Percentiles rank a stretch among this genome's conserved stretches.
These are phyloP conservation scores for Drosophila obscura DNA, from an alignment of 1,140 invertebrate species.

Conservation along the genomic window DNA sequence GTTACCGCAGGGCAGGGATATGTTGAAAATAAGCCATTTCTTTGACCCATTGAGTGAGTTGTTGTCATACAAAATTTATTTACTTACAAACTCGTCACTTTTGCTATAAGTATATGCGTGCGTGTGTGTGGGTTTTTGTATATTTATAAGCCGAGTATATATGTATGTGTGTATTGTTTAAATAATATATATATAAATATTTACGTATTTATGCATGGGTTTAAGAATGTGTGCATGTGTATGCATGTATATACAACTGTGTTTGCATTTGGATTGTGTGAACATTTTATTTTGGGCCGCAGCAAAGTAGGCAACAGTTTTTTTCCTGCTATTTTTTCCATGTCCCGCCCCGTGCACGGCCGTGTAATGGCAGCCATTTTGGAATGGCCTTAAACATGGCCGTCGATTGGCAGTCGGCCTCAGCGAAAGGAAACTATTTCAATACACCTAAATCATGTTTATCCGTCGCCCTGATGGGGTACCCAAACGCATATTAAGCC, in stretches of 20 bases:
- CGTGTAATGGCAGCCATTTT: constrained; percentile 52
- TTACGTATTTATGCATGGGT: constrained; percentile 46
- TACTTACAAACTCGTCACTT: constrained; percentile 64
- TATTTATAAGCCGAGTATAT: constrained; percentile 50
- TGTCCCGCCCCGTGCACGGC: constrained; percentile 13
- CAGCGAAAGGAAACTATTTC: constrained; percentile 62
- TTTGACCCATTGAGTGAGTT: constrained; percentile 41
- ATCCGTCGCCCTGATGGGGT: constrained; percentile 70
- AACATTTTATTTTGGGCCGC: constrained; percentile 44
- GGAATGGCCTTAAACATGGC: constrained; percentile 17
- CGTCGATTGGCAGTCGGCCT: constrained; percentile 24
- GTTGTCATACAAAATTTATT: constrained; percentile 75
- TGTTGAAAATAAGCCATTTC: constrained; percentile 37
- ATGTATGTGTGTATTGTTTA: constrained; percentile 36
- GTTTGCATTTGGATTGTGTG: constrained; percentile 37
- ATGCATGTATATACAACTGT: constrained; percentile 36
- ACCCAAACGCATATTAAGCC: constrained; percentile 70
- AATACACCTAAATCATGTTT: constrained; percentile 82
- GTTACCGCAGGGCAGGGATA: not conserved
- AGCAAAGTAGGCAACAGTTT: constrained; percentile 68
- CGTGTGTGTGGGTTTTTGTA: constrained; percentile 22
- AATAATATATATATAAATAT: constrained; percentile 30
- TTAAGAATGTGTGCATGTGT: constrained; percentile 23
- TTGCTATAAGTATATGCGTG: constrained; percentile 11
- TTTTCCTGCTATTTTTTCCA: constrained; percentile 27